A percentile compares a stretch with the other conserved stretches of the same genome.
Evolutionary conservation across 1,140 invertebrate species (phyloP).

Genomic region (Pseudomyrmex cubaensis): DNA sequence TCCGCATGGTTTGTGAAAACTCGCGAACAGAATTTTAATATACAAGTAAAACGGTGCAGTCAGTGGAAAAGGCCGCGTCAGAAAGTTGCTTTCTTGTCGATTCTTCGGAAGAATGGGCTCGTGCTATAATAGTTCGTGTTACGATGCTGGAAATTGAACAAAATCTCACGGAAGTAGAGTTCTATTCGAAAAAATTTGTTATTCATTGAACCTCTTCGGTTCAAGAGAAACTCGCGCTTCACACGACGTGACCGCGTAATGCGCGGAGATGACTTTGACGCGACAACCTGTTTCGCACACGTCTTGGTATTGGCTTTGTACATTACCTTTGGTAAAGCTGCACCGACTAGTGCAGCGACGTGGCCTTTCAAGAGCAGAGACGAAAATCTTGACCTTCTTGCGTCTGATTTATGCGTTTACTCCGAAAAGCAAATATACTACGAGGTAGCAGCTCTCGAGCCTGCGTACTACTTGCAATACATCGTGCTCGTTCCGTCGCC

Average conservation of each 20-base stretch:
- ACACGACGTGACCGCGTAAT: not conserved
- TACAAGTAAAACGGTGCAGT: not conserved
- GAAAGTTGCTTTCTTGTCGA: not conserved
- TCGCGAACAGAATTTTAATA: not conserved
- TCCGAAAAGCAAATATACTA: not conserved
- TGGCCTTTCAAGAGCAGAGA: not conserved
- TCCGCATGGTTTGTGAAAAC: not conserved
- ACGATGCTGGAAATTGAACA: not conserved
- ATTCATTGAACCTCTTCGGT: not conserved
- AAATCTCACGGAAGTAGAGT: not conserved
- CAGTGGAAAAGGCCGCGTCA: not conserved
- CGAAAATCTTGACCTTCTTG: conserved; percentile 22
- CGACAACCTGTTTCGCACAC: conserved; percentile 2
- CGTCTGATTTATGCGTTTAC: conserved; percentile 21
- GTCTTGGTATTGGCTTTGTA: not conserved
- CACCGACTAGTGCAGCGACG: not conserved
- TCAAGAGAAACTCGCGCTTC: conserved; percentile 1
- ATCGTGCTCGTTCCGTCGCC: not conserved
- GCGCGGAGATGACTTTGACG: conserved; percentile 3
- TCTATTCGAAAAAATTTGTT: not conserved
- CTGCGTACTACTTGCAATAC: no score
- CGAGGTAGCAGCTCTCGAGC: no score
- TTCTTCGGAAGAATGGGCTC: not conserved
- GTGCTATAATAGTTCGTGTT: not conserved
- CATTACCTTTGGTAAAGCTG: not conserved